Percentiles rank a stretch among this genome's conserved stretches.
These are phyloP conservation scores for Drosophila sp. DNA, from an alignment of 1,140 invertebrate species.

Conservation along the genomic window DNA sequence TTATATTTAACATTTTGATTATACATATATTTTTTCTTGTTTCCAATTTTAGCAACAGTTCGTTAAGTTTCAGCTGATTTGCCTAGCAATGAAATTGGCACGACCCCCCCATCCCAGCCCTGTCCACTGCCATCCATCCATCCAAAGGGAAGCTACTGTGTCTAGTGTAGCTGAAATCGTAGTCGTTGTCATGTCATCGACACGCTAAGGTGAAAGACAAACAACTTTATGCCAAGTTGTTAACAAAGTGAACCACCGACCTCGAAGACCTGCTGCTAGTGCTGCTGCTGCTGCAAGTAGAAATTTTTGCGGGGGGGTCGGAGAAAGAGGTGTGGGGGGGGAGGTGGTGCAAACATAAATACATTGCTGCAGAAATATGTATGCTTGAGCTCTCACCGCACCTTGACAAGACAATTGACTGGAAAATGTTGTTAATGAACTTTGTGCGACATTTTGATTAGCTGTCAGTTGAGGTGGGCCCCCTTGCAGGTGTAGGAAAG, in stretches of 20 bases:
- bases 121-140: too few relatives aligned
- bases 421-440: slow-evolving; percentile 81
- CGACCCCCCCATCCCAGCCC: neutral
- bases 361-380: slow-evolving; percentile 65
- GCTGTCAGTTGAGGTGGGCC: slow-evolving; percentile 42
- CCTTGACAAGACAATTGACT: slow-evolving; percentile 72
- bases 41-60: slow-evolving; percentile 48
- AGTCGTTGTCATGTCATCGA: slow-evolving; percentile 67
- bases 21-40: neutral
- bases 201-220: slow-evolving; percentile 74
- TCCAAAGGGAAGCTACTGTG: too few relatives aligned
- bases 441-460: slow-evolving; percentile 79
- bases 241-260: slow-evolving; percentile 71
- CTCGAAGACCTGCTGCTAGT: slow-evolving; percentile 35
- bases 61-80: slow-evolving; percentile 70
- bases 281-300: neutral
- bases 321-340: neutral
- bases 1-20: neutral
- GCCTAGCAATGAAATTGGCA: slow-evolving; percentile 59
- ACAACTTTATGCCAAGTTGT: slow-evolving; percentile 78
- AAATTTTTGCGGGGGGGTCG: neutral
- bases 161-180: slow-evolving; percentile 4
- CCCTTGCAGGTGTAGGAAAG: neutral
- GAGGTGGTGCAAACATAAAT: slow-evolving; percentile 55
- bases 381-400: slow-evolving; percentile 39